These are phyloP conservation scores for Thinocorus orbignyianus DNA, from an alignment of 2,113 vertebrate species.

Conservation along the genomic window DNA sequence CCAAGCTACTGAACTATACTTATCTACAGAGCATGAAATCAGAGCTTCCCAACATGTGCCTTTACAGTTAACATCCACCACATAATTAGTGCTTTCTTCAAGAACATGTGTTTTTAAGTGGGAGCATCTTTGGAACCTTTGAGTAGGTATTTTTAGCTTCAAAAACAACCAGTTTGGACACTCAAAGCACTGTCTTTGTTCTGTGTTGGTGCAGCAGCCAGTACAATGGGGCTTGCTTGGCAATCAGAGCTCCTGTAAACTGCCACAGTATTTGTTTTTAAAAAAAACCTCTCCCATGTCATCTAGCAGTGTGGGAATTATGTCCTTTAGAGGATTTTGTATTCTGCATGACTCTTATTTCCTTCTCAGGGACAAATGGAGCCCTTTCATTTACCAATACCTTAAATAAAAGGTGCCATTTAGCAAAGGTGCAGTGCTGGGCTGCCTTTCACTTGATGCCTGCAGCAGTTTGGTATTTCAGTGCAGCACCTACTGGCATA, in stretches of 20 bases:
- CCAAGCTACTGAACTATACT: not conserved
- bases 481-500: not conserved
- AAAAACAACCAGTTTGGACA: not conserved
- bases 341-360: not conserved
- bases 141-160: slow-evolving; percentile 20
- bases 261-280: not conserved
- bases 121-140: not conserved
- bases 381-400: not conserved
- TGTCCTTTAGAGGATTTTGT: not conserved
- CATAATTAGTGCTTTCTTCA: slow-evolving; percentile 15
- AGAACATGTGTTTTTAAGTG: not conserved
- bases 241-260: not conserved
- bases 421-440: not conserved
- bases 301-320: not conserved
- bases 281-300: not conserved
- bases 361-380: not conserved
- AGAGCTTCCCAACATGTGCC: not conserved
- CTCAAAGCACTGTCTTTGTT: not conserved
- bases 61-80: slow-evolving; percentile 9
- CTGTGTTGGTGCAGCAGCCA: not conserved
- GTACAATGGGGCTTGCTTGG: not conserved
- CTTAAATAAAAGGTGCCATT: not conserved
- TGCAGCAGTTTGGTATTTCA: not conserved
- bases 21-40: not conserved
- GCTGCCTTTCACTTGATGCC: not conserved